Conservation (phyloP, 2,113 vertebrate species). For the Phycodurus eques region DNA sequence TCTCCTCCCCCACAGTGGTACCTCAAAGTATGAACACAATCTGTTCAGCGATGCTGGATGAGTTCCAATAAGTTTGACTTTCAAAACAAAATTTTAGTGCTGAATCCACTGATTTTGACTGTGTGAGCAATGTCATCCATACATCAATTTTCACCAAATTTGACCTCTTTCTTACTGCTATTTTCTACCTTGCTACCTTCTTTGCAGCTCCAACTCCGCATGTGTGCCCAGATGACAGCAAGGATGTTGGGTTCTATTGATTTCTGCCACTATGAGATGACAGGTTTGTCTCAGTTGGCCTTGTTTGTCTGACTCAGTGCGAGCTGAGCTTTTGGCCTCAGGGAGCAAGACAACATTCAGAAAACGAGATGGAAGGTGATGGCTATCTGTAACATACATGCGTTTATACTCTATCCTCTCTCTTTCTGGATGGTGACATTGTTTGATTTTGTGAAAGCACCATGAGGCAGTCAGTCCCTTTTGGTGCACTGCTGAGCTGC, state of each 20-base stretch:
- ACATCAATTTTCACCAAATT: neutral
- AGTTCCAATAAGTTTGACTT: neutral
- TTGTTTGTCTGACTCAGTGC: slow-evolving; percentile 55
- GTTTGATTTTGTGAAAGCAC: slow-evolving; percentile 25
- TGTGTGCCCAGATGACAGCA: slow-evolving; percentile 46
- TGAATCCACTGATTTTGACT: neutral
- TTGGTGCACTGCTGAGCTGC: slow-evolving; percentile 47
- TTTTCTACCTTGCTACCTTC: neutral
- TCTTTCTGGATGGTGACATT: slow-evolving; percentile 10
- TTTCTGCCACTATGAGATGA: slow-evolving; percentile 63
- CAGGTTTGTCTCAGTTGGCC: slow-evolving; percentile 53
- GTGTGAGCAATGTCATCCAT: neutral
- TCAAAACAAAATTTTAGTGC: neutral
- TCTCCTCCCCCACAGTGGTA: neutral
- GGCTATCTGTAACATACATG: neutral
- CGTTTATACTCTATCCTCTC: slow-evolving; percentile 10
- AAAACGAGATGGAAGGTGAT: slow-evolving; percentile 10
- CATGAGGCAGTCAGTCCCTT: slow-evolving; percentile 16
- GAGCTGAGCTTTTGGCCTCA: slow-evolving; percentile 14
- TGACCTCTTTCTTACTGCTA: neutral
- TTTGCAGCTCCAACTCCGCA: slow-evolving; percentile 13
- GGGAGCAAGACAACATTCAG: slow-evolving; percentile 5
- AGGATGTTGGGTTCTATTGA: slow-evolving; percentile 58
- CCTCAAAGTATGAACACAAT: neutral
- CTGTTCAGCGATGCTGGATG: too few species aligned